phyloP scores from a whole-genome alignment of 2,888 invertebrate genomes.

The Erebia ligea region DNA sequence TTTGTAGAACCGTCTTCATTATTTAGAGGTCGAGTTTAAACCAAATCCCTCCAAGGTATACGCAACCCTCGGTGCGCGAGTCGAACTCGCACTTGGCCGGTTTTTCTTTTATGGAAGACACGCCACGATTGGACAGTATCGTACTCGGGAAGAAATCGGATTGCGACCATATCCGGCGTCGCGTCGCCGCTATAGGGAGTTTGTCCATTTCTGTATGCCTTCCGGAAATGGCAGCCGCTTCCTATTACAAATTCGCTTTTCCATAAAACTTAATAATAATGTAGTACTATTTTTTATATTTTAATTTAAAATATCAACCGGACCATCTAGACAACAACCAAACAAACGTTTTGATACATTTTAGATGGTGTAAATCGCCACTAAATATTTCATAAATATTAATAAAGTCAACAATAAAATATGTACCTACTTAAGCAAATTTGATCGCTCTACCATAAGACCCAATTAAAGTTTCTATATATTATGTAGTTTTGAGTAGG shows the following conservation, averaged over 20 bases:
- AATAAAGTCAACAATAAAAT: too few species aligned
- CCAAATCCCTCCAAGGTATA: too few species aligned
- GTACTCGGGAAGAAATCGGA: constrained; percentile 1
- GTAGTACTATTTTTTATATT: not conserved
- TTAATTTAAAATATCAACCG: not conserved
- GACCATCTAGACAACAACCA: too few species aligned
- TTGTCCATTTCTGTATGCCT: not conserved
- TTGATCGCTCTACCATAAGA: too few species aligned
- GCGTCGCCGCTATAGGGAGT: not conserved
- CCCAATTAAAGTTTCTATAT: too few species aligned
- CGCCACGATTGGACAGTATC: not conserved
- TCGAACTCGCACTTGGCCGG: too few species aligned
- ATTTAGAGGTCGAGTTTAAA: too few species aligned
- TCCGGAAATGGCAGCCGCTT: not conserved
- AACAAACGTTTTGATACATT: not conserved
- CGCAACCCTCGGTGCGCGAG: too few species aligned
- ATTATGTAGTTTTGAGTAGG: too few species aligned
- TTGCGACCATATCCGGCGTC: not conserved
- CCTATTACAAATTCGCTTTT: not conserved
- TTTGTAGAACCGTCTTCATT: too few species aligned
- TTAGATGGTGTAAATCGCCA: not conserved
- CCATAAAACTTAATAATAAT: not conserved
- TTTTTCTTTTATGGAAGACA: not conserved
- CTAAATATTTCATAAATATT: too few species aligned
- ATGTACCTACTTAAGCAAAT: too few species aligned